These are phyloP conservation scores for Colletes gigas DNA, from an alignment of 1,140 invertebrate species.

Conservation along the genomic window DNA sequence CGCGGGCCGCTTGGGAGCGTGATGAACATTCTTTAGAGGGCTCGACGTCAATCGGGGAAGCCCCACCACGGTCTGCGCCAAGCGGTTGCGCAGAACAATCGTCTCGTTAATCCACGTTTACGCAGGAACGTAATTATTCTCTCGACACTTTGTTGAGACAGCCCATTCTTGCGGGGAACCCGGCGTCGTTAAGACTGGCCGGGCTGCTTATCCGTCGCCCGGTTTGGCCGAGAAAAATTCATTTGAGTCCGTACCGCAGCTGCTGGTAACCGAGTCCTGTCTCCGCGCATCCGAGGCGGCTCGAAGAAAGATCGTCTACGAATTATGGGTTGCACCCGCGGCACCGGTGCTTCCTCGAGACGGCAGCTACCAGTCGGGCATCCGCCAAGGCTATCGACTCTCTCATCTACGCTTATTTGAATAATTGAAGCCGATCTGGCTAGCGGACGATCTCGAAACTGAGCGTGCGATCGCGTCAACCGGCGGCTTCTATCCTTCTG, in stretches of 20 bases:
- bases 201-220: background rate
- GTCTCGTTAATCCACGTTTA: constrained; percentile 42
- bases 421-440: constrained; percentile 49
- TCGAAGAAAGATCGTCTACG: constrained; percentile 32
- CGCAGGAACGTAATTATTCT: constrained; percentile 36
- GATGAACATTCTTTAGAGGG: constrained; percentile 29
- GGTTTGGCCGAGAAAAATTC: constrained; percentile 20
- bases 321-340: constrained; percentile 45
- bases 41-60: constrained; percentile 10
- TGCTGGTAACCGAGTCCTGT: background rate
- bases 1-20: background rate
- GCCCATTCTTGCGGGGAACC: constrained; percentile 1
- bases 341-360: constrained; percentile 14
- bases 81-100: constrained; percentile 5
- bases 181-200: constrained; percentile 21
- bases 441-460: background rate
- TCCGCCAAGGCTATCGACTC: constrained; percentile 31
- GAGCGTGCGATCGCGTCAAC: background rate
- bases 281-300: background rate
- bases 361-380: background rate
- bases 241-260: constrained; percentile 19
- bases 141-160: constrained; percentile 13
- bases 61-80: background rate
- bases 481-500: background rate
- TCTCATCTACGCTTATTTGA: constrained; percentile 54